Evolutionary conservation across 2,888 invertebrate species (phyloP).

Genomic region (Geophilus truncorum): DNA sequence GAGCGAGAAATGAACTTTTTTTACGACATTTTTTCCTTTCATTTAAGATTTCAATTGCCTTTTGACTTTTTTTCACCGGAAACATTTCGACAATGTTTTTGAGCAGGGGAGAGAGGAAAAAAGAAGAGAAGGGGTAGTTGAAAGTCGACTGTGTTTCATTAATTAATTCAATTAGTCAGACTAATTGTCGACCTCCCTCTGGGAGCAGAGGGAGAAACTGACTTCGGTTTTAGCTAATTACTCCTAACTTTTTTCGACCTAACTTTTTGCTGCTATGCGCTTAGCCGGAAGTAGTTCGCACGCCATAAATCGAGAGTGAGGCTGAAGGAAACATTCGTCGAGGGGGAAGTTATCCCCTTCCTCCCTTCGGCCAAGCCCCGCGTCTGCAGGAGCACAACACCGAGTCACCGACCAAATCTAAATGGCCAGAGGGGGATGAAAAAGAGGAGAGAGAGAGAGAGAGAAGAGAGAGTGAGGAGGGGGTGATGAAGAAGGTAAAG

Average conservation of each 20-base stretch:
- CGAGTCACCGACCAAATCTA: background rate
- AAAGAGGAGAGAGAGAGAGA: conserved; percentile 3
- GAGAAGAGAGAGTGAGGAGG: background rate
- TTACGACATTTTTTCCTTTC: too few relatives aligned
- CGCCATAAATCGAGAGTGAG: background rate
- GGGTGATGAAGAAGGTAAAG: background rate
- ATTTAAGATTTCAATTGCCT: background rate
- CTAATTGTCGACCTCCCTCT: conserved; percentile 3
- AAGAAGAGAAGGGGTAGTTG: background rate
- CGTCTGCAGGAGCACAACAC: background rate
- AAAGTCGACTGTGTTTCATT: background rate
- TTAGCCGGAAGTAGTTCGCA: background rate
- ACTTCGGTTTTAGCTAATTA: background rate
- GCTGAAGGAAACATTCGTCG: background rate
- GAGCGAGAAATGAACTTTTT: too few relatives aligned
- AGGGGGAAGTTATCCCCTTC: background rate
- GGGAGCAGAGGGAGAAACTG: background rate
- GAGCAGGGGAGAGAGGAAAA: background rate
- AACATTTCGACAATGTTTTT: background rate
- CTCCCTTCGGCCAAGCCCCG: background rate
- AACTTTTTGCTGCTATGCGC: background rate
- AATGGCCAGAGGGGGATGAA: background rate
- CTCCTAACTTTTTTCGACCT: background rate
- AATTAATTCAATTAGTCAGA: conserved; percentile 10
- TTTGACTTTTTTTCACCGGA: background rate